Conservation (phyloP, 2,888 invertebrate species). For the Drosophila ochracea region DNA sequence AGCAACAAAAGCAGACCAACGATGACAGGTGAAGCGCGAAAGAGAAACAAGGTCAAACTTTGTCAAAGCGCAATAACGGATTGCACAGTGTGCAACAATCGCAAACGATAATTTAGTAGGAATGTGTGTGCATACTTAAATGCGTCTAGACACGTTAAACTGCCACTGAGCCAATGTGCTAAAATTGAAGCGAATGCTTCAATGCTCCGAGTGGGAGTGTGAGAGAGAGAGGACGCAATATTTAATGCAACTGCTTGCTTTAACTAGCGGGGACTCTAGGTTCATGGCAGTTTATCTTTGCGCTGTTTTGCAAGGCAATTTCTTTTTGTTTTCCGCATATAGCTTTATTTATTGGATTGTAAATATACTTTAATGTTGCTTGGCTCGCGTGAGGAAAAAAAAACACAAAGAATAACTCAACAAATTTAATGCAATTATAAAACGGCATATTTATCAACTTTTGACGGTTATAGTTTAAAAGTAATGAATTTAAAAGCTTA, state of each 20-base stretch:
- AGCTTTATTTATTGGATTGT: not conserved
- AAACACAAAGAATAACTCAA: not conserved
- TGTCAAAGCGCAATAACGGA: conserved; percentile 52
- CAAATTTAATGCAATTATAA: not conserved
- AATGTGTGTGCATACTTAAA: conserved; percentile 18
- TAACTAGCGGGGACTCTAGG: conserved; percentile 13
- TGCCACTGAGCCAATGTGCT: conserved; percentile 48
- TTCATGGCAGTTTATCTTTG: conserved; percentile 45
- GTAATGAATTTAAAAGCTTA: not conserved
- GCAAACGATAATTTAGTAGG: not conserved
- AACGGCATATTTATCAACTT: not conserved
- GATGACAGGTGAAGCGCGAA: conserved; percentile 44
- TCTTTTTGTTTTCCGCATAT: conserved; percentile 9
- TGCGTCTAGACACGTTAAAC: conserved; percentile 63
- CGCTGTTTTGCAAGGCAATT: conserved; percentile 10
- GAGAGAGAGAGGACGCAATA: conserved; percentile 14
- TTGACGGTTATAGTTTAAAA: not conserved
- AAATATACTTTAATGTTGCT: not conserved
- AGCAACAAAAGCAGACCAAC: not conserved
- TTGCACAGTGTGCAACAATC: conserved; percentile 38
- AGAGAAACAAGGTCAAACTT: conserved; percentile 70
- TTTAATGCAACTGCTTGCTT: conserved; percentile 14
- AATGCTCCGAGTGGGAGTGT: conserved; percentile 5
- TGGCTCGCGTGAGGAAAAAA: not conserved
- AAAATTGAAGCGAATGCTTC: conserved; percentile 67